Evolutionary conservation across 2,888 invertebrate species (phyloP), one percentile per base, ranked within the genome.

Genomic region (Leucozona laternaria): DNA sequence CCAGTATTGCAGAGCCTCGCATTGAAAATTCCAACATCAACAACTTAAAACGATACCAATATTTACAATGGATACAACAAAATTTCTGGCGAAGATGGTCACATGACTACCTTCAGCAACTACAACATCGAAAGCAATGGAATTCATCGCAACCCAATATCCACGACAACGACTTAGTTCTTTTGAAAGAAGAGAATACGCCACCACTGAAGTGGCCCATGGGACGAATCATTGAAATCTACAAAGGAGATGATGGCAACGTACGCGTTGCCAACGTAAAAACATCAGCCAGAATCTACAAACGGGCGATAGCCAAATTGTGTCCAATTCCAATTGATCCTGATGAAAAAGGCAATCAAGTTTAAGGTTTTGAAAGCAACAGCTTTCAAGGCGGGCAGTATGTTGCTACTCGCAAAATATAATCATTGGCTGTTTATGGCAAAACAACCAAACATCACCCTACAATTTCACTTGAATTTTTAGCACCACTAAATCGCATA

Each of bases 371-470:
- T 66, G 53, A 50, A 53, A 50, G 34, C 15, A 68, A 13, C 34
- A 50, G 68, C 50, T 68, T 68, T 68, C 68, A 68, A 68, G 68
- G 68, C 53, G 66, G 68, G 68, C 68, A 68, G 68, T 68, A 68
- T 68, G 68, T 68, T 68, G 68, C 68, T 68, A 4, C 20, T 68
- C 53, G 53, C 53, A 53, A 53, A 15, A 25, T 17, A 53, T 25
- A 15, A 17, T 17, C 7, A 17, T 17, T 45, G n/a, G 43, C 17
- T 43, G 2, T n/a, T 15, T n/a, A 15, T 43, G 1, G 43, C 43
- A 2, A 43, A n/a, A 43, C n/a, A n/a, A 2, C n/a, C 5, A 43
- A 43, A 43, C 5, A 43, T 43, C 43, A 43, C 43, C n/a, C 43
- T 43, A 43, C n/a, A 37, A 13, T 13, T 37, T 37, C 11, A 13